phyloP scores from a whole-genome alignment of 2,113 vertebrate genomes.

The Tenebrosternarchus preto region DNA sequence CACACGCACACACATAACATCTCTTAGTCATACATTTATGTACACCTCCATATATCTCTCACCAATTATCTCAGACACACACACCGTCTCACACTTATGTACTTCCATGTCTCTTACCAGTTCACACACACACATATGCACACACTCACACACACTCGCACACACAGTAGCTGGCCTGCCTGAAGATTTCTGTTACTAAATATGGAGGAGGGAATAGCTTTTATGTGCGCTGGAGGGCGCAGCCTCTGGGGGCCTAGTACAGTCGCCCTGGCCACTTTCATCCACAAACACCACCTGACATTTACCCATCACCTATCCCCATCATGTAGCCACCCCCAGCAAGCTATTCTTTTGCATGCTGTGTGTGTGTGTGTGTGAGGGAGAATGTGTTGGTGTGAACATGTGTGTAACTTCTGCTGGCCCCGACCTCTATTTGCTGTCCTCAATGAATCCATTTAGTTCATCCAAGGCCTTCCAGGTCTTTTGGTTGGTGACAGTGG shows the following conservation, averaged over 20 bases:
- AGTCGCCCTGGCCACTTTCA: slow-evolving; percentile 63
- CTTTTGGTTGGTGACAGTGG: too few relatives aligned
- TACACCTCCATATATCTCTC: not conserved
- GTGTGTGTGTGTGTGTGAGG: not conserved
- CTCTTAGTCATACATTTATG: not conserved
- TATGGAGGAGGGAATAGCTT: slow-evolving; percentile 36
- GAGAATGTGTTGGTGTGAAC: not conserved
- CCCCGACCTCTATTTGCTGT: not conserved
- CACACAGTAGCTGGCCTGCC: not conserved
- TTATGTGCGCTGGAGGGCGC: slow-evolving; percentile 47
- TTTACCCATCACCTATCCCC: slow-evolving; percentile 61
- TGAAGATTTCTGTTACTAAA: not conserved
- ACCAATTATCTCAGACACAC: slow-evolving; percentile 16
- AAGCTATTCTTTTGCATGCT: not conserved
- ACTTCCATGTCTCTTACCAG: too few relatives aligned
- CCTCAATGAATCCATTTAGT: too few relatives aligned
- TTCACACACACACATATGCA: slow-evolving; percentile 12
- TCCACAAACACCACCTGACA: slow-evolving; percentile 77
- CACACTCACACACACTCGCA: slow-evolving; percentile 29
- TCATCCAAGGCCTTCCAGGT: too few relatives aligned
- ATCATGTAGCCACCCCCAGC: too few relatives aligned
- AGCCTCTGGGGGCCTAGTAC: slow-evolving; percentile 37
- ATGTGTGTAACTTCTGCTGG: slow-evolving; percentile 6
- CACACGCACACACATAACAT: slow-evolving; percentile 18
- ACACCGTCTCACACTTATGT: not conserved